These are phyloP conservation scores for Hipparchia sbordonii DNA, from an alignment of 2,888 invertebrate genomes.

Conservation along the genomic window DNA sequence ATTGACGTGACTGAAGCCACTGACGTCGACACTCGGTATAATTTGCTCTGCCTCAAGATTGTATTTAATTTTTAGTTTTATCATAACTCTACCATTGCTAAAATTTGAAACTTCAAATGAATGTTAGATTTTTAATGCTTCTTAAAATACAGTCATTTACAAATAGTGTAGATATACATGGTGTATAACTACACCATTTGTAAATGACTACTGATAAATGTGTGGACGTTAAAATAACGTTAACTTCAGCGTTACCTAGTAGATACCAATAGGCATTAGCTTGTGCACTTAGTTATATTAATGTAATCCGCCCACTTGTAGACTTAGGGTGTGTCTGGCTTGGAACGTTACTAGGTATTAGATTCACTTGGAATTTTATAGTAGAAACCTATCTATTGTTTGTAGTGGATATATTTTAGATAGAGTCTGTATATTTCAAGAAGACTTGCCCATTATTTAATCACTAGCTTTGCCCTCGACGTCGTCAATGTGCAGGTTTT, in stretches of 20 bases:
- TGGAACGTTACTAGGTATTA: background rate
- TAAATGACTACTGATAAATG: no score
- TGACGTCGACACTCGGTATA: background rate
- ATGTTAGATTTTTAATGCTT: background rate
- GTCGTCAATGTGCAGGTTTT: no score
- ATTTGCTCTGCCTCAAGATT: background rate
- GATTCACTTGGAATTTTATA: background rate
- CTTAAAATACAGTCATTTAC: background rate
- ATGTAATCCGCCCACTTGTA: constrained; percentile 30
- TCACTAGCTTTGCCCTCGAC: no score
- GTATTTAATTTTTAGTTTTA: background rate
- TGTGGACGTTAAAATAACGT: constrained; percentile 25
- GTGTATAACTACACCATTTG: constrained; percentile 3
- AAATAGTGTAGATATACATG: background rate
- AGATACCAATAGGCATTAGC: background rate
- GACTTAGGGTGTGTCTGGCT: constrained; percentile 33
- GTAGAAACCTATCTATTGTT: background rate
- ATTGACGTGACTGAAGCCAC: background rate
- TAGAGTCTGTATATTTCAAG: background rate
- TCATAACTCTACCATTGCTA: background rate
- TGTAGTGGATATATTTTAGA: background rate
- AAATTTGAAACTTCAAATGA: background rate
- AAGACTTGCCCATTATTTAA: background rate
- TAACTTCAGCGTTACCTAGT: no score
- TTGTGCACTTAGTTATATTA: constrained; percentile 41